Evolutionary conservation across 2,797 vertebrate species (phyloP), one percentile per base, ranked within the genome.

Genomic region (Pipistrellus pipistrellus): DNA sequence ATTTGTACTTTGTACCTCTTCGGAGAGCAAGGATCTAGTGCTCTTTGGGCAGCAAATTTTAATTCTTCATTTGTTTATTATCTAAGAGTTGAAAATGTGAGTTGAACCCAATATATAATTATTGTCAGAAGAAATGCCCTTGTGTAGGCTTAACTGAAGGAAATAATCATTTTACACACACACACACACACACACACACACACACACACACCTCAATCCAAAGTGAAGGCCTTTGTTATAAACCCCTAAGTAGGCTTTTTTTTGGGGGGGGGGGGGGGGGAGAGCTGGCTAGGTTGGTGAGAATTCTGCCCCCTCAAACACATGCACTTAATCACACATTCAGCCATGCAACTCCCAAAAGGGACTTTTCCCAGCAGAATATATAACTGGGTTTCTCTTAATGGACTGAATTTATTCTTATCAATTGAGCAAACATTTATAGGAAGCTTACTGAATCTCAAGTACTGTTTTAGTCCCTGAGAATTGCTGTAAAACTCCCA

Each of bases 41-140:
- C 25, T 53, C 9, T 88, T 80, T 46, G 38, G 55, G 11, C n/a
- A 41, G 30, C 64, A 85, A 90, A 75, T 41, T 53, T 91, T 59
- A 91, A 73, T 66, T 91, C 32, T 84, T 93, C 30, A 76, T 89
- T 92, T 86, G 59, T 30, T 92, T 77, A n/a, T 88, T 73, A 73
- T 69, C 5, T 38, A 86, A 84, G 78, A 93, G 30, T 30, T 93
- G 57, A 77, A 85, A 46, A 35, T 66, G 6, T 93, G 68, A 88
- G 62, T 30, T 59, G 35, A 84, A 38, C 92, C 55, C 55, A 21
- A 35, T 35, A 20, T 68, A 66, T 2, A 75, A 48, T 55, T 68
- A 55, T 32, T 92, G 30, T 83, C 35, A 14, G 68, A 76, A 80
- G 35, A 83, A 81, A 68, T 44, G 25, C 13, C 59, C 10, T 92